These are phyloP conservation scores for Nothoprocta perdicaria DNA, from an alignment of 2,113 vertebrate species.

Conservation along the genomic window DNA sequence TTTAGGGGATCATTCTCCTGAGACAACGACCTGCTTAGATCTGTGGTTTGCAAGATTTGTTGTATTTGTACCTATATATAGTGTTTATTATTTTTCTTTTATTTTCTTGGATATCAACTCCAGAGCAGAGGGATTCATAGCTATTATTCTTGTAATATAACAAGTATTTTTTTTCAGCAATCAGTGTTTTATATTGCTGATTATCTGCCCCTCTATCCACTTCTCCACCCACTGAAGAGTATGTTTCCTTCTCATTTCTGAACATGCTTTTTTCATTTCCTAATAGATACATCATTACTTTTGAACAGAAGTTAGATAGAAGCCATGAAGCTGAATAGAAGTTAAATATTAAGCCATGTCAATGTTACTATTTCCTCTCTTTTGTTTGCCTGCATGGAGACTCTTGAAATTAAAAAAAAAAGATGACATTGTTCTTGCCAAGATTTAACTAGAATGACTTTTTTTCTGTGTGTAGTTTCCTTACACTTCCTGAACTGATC, in stretches of 20 bases:
- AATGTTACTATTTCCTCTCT: background rate
- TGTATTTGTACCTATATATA: background rate
- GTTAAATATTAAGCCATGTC: background rate
- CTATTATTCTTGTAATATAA: background rate
- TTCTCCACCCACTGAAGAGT: background rate
- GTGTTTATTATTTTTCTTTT: background rate
- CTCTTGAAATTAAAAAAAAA: background rate
- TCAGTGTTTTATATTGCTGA: background rate
- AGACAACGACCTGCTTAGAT: background rate
- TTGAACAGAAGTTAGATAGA: background rate
- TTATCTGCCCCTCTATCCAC: background rate
- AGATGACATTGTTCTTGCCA: too few species aligned
- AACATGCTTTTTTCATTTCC: background rate
- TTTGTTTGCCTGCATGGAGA: background rate
- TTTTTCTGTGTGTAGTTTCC: too few species aligned
- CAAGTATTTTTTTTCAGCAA: background rate
- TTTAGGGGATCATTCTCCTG: background rate
- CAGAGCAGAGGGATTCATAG: background rate
- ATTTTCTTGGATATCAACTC: background rate
- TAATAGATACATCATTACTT: background rate
- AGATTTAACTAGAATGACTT: too few species aligned
- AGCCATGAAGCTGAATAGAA: background rate
- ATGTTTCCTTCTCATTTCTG: background rate
- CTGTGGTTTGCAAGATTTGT: background rate
- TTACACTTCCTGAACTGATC: too few species aligned